phyloP scores from a whole-genome alignment of 2,113 vertebrate species.

The Oreochromis spilurus region DNA sequence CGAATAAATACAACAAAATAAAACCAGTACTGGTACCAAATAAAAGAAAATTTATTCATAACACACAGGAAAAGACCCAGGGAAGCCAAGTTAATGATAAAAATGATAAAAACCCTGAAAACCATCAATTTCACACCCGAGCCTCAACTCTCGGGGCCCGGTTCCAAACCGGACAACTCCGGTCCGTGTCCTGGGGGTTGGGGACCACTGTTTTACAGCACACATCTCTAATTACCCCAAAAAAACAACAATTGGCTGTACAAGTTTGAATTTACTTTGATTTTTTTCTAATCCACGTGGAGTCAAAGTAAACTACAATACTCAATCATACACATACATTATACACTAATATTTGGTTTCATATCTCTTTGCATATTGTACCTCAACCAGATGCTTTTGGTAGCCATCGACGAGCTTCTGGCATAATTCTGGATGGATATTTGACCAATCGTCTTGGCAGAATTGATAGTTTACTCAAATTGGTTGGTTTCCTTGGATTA shows the following conservation, averaged over 20 bases:
- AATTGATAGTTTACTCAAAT: background rate
- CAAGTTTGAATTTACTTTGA: background rate
- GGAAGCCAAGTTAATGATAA: background rate
- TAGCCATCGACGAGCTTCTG: background rate
- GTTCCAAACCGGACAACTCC: background rate
- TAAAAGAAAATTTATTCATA: background rate
- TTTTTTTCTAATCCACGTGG: background rate
- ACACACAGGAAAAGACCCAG: background rate
- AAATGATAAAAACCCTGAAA: no score
- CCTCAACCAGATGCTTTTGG: background rate
- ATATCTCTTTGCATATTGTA: background rate
- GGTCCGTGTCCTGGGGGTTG: fast-evolving
- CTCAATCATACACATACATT: fast-evolving
- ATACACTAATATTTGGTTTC: background rate
- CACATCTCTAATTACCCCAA: background rate
- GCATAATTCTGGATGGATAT: background rate
- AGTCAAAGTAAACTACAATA: background rate
- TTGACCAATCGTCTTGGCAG: background rate
- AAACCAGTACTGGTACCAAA: background rate
- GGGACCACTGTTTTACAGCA: background rate
- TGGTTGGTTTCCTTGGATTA: background rate
- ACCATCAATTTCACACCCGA: background rate
- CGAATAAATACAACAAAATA: background rate
- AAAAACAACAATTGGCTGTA: background rate
- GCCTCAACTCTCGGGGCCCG: background rate